Evolutionary conservation across 1,140 invertebrate species (phyloP).

Genomic region (Ceratina calcarata): DNA sequence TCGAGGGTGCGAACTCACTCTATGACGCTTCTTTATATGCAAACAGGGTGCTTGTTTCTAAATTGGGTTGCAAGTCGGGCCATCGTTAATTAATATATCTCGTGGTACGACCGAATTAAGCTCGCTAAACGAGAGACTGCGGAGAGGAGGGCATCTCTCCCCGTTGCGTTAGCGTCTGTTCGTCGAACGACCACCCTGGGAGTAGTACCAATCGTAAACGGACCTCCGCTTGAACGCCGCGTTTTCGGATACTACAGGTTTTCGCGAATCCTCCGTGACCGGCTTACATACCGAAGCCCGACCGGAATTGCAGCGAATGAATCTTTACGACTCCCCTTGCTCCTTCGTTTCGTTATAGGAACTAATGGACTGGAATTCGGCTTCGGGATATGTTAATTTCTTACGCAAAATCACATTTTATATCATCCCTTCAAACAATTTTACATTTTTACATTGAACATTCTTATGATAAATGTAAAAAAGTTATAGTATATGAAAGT

Average conservation of each 20-base stretch:
- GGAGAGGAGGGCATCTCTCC: neutral
- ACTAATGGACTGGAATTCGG: neutral
- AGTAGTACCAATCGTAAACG: constrained; percentile 69
- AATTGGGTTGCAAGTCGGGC: constrained; percentile 69
- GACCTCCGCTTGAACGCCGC: constrained; percentile 30
- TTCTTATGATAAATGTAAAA: no score
- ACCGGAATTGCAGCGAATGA: constrained; percentile 36
- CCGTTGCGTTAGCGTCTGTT: constrained; percentile 18
- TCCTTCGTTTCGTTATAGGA: neutral
- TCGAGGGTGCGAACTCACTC: constrained; percentile 54
- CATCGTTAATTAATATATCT: constrained; percentile 74
- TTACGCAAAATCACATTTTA: no score
- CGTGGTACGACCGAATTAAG: constrained; percentile 58
- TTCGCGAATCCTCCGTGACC: constrained; percentile 46
- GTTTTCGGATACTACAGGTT: constrained; percentile 29
- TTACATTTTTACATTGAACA: no score
- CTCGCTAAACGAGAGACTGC: constrained; percentile 31
- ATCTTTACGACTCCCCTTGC: neutral
- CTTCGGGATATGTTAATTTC: no score
- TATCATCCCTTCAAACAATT: no score
- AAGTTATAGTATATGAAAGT: no score
- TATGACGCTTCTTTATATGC: constrained; percentile 61
- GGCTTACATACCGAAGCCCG: neutral
- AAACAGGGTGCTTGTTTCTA: constrained; percentile 70
- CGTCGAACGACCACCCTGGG: constrained; percentile 66